Evolutionary conservation across 1,140 invertebrate species (phyloP).

Genomic region (Lithobius niger): DNA sequence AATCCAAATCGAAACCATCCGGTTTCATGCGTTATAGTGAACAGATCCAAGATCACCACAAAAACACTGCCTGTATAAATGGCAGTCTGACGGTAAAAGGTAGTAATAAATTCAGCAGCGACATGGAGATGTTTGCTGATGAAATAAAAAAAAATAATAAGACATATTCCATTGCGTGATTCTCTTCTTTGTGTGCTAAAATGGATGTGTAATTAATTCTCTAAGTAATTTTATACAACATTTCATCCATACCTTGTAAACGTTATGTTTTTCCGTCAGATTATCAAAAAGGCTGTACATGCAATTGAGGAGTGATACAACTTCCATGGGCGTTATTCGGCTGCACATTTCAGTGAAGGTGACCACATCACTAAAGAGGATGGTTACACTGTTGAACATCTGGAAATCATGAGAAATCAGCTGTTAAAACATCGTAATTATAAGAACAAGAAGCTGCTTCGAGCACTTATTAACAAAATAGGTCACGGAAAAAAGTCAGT

Average conservation of each 20-base stretch:
- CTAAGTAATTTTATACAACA: no score
- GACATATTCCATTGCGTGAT: neutral
- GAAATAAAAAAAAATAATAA: neutral
- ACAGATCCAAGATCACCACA: no score
- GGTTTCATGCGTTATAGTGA: no score
- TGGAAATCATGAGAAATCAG: conserved; percentile 33
- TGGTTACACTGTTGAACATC: conserved; percentile 91
- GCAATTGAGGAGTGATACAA: conserved; percentile 51
- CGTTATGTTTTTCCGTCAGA: conserved; percentile 76
- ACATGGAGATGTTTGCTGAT: no score
- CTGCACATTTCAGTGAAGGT: conserved; percentile 94
- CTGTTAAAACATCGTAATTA: conserved; percentile 6
- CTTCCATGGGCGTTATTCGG: conserved; percentile 63
- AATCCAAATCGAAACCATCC: no score
- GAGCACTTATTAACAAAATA: neutral
- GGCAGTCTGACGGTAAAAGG: no score
- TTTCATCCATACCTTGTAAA: conserved; percentile 71
- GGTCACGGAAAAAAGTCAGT: neutral
- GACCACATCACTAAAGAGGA: conserved; percentile 87
- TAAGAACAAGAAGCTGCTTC: neutral
- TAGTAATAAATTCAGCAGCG: no score
- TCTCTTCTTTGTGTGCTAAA: no score
- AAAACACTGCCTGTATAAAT: no score
- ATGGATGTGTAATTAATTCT: no score
- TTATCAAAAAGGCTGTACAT: conserved; percentile 90